Conservation (phyloP, 2,888 invertebrate species). For the Bibio marci region DNA sequence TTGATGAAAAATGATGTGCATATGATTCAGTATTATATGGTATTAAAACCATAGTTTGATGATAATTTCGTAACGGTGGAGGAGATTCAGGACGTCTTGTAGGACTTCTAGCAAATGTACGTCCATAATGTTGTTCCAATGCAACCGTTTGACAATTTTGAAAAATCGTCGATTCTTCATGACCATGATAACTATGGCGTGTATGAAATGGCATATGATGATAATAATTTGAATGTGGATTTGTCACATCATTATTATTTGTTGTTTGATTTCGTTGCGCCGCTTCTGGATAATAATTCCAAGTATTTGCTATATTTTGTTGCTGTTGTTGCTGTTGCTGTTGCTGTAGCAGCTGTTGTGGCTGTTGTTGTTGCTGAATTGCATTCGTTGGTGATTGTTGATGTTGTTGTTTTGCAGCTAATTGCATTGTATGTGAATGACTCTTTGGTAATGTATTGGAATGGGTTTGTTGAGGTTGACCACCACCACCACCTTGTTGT, state of each 20-base stretch:
- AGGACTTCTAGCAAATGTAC: slow-evolving; percentile 27
- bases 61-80: slow-evolving; percentile 48
- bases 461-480: slow-evolving; percentile 16
- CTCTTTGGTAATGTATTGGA: slow-evolving; percentile 34
- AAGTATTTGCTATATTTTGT: slow-evolving; percentile 8
- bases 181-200: slow-evolving; percentile 26
- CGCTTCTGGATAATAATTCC: slow-evolving; percentile 22
- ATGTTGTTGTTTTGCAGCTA: slow-evolving; percentile 22
- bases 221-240: slow-evolving; percentile 22
- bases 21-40: slow-evolving; percentile 39
- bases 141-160: slow-evolving; percentile 25
- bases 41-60: slow-evolving; percentile 50
- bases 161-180: slow-evolving; percentile 24
- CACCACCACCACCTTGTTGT: too few species aligned
- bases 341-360: slow-evolving; percentile 14
- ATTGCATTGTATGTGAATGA: slow-evolving; percentile 12
- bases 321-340: slow-evolving; percentile 9
- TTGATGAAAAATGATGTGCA: slow-evolving; percentile 26
- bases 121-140: slow-evolving; percentile 16
- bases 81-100: slow-evolving; percentile 46
- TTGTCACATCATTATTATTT: slow-evolving; percentile 23
- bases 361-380: slow-evolving; percentile 12
- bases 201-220: slow-evolving; percentile 24
- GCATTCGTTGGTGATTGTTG: slow-evolving; percentile 14
- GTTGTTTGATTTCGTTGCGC: slow-evolving; percentile 19